Evolutionary conservation across 2,113 vertebrate genomes (phyloP), one percentile per base, ranked within the genome.

Genomic region (Salvelinus alpinus): DNA sequence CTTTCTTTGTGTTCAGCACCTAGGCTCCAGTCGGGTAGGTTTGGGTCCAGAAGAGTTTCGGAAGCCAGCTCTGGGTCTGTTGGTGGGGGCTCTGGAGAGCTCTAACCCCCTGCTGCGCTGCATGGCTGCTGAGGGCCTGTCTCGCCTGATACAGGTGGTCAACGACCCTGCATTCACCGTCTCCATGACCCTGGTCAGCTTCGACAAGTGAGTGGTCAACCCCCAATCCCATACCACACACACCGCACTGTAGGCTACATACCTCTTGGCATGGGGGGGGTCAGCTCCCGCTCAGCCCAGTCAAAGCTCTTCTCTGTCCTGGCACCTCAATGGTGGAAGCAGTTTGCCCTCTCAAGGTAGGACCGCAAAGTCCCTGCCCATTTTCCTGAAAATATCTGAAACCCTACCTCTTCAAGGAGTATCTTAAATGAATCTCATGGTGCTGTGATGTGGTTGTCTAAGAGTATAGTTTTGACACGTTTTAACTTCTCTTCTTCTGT

Each of bases 81-180:
- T 98, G 65, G 75, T 93, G 85, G 92, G 92, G 90, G 95, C 95
- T 24, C 90, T 99, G 83, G 97, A 98, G 92, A 95, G 93, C 83
- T 60, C 27, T 80, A 95, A 86, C 76, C 88, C 94, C 0, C 89
- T 95, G 64, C 88, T 98, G 57, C 94, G 96, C 75, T 98, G 96
- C 80, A 92, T 94, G 75, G 97, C 95, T 75, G 95, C 94, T 0
- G 96, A 98, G 78, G 95, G 95, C 5, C 86, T 95, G 88, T 94
- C 96, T 73, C 92, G 96, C 57, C 77, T 99, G 82, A 95, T 94
- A 13, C 96, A 97, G 80, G 94, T 95, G 64, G 93, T 94, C 54
- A 90, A 93, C 29, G 96, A 98, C 73, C 86, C 92, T 71, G 89
- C 79, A 72, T 97, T 96, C 89, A 96, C 95, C 25, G 89, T 94